phyloP scores from a whole-genome alignment of 2,113 vertebrate genomes.

The Oryctolagus cuniculus region DNA sequence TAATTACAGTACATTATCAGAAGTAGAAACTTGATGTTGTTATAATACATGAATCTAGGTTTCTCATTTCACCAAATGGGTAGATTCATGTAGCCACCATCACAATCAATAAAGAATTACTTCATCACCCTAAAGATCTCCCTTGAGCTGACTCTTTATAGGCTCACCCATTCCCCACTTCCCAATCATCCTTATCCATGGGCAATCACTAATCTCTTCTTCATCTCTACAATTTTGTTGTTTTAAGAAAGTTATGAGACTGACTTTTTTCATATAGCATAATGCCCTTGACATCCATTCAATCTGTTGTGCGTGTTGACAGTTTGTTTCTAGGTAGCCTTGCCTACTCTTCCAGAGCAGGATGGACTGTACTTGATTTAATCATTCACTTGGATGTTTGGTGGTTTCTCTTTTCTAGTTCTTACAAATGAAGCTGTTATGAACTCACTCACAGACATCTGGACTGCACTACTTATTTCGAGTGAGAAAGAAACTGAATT shows the following conservation, averaged over 20 bases:
- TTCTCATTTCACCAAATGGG: background rate
- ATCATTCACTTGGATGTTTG: background rate
- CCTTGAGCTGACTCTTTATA: too few relatives aligned
- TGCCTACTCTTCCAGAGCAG: background rate
- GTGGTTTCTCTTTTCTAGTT: slow-evolving; percentile 16
- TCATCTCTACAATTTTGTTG: background rate
- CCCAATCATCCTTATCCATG: background rate
- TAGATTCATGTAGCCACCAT: background rate
- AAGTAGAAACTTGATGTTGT: background rate
- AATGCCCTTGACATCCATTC: background rate
- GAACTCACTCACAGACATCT: background rate
- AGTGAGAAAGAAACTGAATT: background rate
- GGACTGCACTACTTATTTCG: background rate
- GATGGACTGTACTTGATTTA: background rate
- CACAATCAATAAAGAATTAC: background rate
- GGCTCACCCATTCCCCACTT: background rate
- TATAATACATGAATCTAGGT: background rate
- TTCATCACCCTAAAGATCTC: background rate
- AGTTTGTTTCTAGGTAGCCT: background rate
- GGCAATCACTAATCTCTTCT: background rate
- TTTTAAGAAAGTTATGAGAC: background rate
- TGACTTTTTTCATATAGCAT: background rate
- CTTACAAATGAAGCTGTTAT: slow-evolving; percentile 5
- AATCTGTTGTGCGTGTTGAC: background rate
- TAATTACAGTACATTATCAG: background rate